Percentiles rank a stretch among this genome's conserved stretches.
phyloP scores from a whole-genome alignment of 2,888 invertebrate species.

The Marasmarcha lunaedactyla region DNA sequence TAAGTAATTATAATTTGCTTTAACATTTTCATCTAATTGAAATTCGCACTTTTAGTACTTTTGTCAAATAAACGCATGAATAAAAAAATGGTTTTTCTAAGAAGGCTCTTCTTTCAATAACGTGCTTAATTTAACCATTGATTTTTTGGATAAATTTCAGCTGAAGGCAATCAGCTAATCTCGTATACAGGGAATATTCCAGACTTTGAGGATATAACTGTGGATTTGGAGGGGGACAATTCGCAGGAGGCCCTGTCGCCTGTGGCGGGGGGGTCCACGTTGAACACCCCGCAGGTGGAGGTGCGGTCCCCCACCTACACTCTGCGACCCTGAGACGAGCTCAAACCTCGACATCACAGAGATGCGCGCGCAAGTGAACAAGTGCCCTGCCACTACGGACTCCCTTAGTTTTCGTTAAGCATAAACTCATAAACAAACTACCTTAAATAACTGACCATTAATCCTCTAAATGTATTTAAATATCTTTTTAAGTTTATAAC shows the following conservation, averaged over 20 bases:
- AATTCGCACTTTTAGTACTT: too few species aligned
- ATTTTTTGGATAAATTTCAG: too few species aligned
- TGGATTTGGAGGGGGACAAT: constrained; percentile 46
- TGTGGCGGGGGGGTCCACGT: constrained; percentile 29
- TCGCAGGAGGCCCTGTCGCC: constrained; percentile 38
- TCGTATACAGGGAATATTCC: constrained; percentile 68
- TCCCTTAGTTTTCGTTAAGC: constrained; percentile 6
- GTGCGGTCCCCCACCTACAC: constrained; percentile 38
- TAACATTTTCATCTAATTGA: too few species aligned
- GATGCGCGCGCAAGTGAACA: constrained; percentile 19
- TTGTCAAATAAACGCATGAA: too few species aligned
- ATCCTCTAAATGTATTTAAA: too few species aligned
- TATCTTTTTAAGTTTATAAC: too few species aligned
- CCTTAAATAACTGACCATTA: too few species aligned
- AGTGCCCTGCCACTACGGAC: constrained; percentile 2
- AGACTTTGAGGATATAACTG: constrained; percentile 62
- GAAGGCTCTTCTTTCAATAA: too few species aligned
- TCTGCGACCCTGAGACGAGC: constrained; percentile 31
- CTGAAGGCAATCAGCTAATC: constrained; percentile 67
- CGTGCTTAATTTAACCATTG: too few species aligned
- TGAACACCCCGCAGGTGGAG: constrained; percentile 54
- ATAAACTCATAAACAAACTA: constrained; percentile 6
- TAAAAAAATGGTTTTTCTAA: too few species aligned
- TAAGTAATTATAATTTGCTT: too few species aligned
- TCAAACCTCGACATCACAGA: constrained; percentile 12